Base-by-base conservation (phyloP, 64 coral and sea anemone genomes). In the Dendronephthya gigantea region DNA sequence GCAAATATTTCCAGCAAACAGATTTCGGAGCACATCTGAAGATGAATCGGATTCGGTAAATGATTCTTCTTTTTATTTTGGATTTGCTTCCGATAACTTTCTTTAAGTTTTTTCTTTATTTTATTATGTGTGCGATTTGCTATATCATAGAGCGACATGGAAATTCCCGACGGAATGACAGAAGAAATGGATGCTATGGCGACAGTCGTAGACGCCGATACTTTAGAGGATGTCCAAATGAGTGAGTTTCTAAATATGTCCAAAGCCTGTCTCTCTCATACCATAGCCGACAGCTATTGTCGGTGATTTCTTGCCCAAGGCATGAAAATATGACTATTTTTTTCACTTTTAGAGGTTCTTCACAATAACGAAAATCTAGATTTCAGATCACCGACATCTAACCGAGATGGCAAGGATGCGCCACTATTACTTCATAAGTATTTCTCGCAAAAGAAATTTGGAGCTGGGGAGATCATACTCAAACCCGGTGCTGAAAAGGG, bases 401-500 rank as follows among this genome's bases (percentile, higher is more conserved):
- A 62, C 25, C 55, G 25, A 62, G 55, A 62, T 62, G 55, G 7
- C 3, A 62, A 7, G 6, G 55, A 62, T 79, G 72, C 72, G 1
- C 52, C 85, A 0, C 82, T 98, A 4, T 29, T 98, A n/a, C 86
- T 98, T 29, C 89, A 98, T 69, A 98, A 98, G 28, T 98, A 83
- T 56, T 91, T 98, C 35, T 91, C 92, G 29, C 90, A 93, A 50
- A 86, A 85, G 39, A 84, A 88, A 17, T 98, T 98, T 88, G 92
- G 92, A 17, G 82, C 88, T 14, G 95, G 95, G 2, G 89, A 93
- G 83, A 76, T 98, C 36, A 56, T 93, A 3, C 83, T 98, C 27
- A 87, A 87, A 55, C 86, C 89, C 35, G 92, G 84, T 84, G 95
- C 95, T 4, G 95, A 93, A 14, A 98, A 98, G 36, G 92, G 91